These are phyloP conservation scores for Patella depressa DNA, from an alignment of 2,888 invertebrate species.

Conservation along the genomic window DNA sequence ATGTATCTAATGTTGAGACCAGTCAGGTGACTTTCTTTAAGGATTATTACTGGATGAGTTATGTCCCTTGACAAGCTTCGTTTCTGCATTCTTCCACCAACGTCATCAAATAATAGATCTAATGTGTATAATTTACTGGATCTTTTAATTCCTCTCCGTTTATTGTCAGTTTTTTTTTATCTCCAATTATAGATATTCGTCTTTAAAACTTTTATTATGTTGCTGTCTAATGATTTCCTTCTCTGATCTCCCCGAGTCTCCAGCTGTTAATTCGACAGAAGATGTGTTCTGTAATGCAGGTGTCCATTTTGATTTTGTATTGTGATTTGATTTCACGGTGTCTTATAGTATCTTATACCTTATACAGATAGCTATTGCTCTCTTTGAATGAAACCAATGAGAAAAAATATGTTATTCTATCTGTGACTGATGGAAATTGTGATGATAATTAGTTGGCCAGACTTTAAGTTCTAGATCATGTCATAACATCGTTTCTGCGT, in stretches of 20 bases:
- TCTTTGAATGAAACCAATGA: neutral
- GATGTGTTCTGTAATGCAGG: no score
- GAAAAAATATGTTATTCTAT: neutral
- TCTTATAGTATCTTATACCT: neutral
- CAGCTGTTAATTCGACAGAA: no score
- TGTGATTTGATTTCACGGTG: no score
- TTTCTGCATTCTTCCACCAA: conserved; percentile 31
- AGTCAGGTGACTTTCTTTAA: conserved; percentile 25
- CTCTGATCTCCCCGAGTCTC: no score
- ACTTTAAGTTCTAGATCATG: conserved; percentile 30
- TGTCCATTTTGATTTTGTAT: no score
- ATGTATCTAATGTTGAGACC: no score
- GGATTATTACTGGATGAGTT: conserved; percentile 30
- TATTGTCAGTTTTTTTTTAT: no score
- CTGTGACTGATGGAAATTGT: conserved; percentile 11
- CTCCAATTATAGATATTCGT: no score
- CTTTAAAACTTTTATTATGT: no score
- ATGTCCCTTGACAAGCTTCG: conserved; percentile 21
- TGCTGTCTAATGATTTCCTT: no score
- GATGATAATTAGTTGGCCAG: neutral
- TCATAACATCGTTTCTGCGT: neutral
- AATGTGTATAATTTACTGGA: neutral
- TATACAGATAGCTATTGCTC: neutral
- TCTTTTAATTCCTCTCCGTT: no score
- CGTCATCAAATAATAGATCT: conserved; percentile 20